Percentiles rank a stretch among this genome's conserved stretches.
phyloP scores from a whole-genome alignment of 1,140 invertebrate genomes.

The Chlorops oryzae region DNA sequence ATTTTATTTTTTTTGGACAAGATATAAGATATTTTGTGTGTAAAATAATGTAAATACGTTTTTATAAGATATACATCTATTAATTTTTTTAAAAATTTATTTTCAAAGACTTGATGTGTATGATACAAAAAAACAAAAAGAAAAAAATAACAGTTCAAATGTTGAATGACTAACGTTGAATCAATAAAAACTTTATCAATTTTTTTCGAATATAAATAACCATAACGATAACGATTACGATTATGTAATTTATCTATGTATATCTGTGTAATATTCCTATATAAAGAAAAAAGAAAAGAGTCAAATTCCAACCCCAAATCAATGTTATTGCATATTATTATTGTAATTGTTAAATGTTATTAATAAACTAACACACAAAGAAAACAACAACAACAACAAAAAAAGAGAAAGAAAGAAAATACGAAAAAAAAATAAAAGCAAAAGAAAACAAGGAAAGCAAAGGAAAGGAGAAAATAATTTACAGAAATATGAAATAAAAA shows the following conservation, averaged over 20 bases:
- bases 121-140: constrained; percentile 3
- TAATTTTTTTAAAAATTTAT: too few relatives aligned
- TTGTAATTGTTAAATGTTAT: constrained; percentile 40
- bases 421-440: constrained; percentile 14
- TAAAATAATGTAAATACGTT: constrained; percentile 14
- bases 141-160: too few relatives aligned
- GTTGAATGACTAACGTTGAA: too few relatives aligned
- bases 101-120: background rate
- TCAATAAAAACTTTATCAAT: too few relatives aligned
- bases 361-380: background rate
- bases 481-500: background rate
- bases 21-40: constrained; percentile 13
- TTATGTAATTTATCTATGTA: constrained; percentile 4
- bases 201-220: too few relatives aligned
- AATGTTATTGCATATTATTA: constrained; percentile 10
- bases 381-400: constrained; percentile 17
- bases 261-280: constrained; percentile 7
- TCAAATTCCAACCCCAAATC: too few relatives aligned
- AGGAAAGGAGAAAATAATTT: constrained; percentile 1
- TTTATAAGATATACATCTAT: background rate
- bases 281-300: constrained; percentile 13
- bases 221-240: constrained; percentile 2
- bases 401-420: constrained; percentile 18
- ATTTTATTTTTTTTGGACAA: constrained; percentile 17
- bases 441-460: constrained; percentile 7